Evolutionary conservation across 1,140 invertebrate species (phyloP).

Genomic region (Formica selysi): DNA sequence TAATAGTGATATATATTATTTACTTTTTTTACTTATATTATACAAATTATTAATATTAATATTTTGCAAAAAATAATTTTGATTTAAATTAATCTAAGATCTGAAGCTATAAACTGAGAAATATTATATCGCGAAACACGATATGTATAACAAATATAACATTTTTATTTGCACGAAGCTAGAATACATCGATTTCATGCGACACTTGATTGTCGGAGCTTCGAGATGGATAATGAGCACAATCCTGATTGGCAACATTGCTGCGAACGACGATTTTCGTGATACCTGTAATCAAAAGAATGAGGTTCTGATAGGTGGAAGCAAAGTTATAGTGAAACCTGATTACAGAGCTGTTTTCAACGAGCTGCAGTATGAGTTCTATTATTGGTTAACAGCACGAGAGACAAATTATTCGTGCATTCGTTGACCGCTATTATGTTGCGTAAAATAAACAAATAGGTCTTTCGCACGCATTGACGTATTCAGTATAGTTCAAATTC

Average conservation of each 20-base stretch:
- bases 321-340: conserved; percentile 48
- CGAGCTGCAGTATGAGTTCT: conserved; percentile 51
- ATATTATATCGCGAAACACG: neutral
- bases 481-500: conserved; percentile 9
- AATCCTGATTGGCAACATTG: conserved; percentile 28
- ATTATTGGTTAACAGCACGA: conserved; percentile 60
- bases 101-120: neutral
- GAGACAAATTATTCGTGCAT: conserved; percentile 51
- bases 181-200: neutral
- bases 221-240: conserved; percentile 37
- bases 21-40: neutral
- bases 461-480: conserved; percentile 39
- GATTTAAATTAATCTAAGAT: neutral
- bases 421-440: conserved; percentile 42
- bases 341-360: conserved; percentile 62
- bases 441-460: conserved; percentile 61
- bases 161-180: conserved; percentile 15
- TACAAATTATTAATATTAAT: neutral
- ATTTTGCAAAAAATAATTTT: neutral
- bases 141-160: no score
- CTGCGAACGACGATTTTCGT: conserved; percentile 48
- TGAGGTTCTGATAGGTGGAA: conserved; percentile 58
- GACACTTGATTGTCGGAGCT: conserved; percentile 43
- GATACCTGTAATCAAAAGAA: conserved; percentile 64
- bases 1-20: conserved; percentile 2